Conservation (phyloP, 2,888 invertebrate genomes). For the Clunio marinus region DNA sequence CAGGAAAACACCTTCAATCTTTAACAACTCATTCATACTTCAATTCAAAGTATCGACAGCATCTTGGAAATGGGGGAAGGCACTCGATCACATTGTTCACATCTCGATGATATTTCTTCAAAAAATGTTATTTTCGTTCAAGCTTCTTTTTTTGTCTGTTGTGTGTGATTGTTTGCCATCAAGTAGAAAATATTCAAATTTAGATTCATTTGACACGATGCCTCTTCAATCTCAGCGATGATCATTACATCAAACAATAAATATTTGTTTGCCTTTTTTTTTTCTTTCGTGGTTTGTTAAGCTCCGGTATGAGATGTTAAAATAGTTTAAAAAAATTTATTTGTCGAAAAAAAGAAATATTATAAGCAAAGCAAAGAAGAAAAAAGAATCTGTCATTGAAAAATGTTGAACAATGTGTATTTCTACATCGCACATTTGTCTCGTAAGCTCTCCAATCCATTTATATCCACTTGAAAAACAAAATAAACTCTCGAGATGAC, state of each 20-base stretch:
- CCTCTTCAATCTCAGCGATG: conserved; percentile 14
- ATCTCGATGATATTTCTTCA: conserved; percentile 2
- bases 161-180: conserved; percentile 17
- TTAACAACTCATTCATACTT: conserved; percentile 6
- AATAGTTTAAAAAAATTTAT: conserved; percentile 19
- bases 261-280: conserved; percentile 20
- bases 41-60: background rate
- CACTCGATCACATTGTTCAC: conserved; percentile 17
- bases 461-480: background rate
- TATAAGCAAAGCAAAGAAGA: background rate
- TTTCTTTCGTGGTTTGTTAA: background rate
- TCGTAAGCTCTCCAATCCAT: background rate
- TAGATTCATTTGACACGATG: conserved; percentile 22
- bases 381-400: conserved; percentile 35
- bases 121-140: background rate
- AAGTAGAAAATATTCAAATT: conserved; percentile 27
- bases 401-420: conserved; percentile 36
- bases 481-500: conserved; percentile 21
- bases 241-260: conserved; percentile 19
- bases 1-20: background rate
- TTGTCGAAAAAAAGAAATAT: too few species aligned
- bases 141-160: conserved; percentile 9
- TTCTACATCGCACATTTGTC: conserved; percentile 17
- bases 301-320: background rate
- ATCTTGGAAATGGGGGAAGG: background rate